Evolutionary conservation across 2,797 vertebrate species (phyloP).

Genomic region (Cossypha heuglini): DNA sequence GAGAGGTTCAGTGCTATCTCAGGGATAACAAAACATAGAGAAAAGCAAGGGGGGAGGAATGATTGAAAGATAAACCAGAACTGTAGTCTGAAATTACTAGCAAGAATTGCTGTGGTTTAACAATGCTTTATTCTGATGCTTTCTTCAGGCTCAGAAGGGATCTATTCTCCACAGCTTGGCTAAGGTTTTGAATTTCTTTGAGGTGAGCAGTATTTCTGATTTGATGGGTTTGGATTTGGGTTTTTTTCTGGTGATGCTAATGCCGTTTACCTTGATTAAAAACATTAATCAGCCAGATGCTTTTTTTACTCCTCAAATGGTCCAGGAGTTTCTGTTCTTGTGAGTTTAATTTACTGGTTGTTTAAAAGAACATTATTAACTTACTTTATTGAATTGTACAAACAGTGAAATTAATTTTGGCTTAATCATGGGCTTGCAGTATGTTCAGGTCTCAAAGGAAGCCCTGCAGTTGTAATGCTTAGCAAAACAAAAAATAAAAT

Average conservation of each 20-base stretch:
- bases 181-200: constrained; percentile 90
- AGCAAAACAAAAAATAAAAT: background rate
- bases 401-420: background rate
- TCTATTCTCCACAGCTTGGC: constrained; percentile 90
- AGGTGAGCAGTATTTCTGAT: constrained; percentile 80
- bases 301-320: background rate
- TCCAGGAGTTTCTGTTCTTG: background rate
- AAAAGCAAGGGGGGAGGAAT: background rate
- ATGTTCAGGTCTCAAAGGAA: background rate
- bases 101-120: background rate
- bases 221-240: background rate
- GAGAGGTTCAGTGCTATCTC: background rate
- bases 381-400: background rate
- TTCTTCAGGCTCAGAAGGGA: constrained; percentile 83
- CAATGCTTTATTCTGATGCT: background rate
- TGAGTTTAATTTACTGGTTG: background rate
- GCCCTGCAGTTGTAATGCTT: background rate
- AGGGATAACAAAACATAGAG: background rate
- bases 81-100: background rate
- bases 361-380: background rate
- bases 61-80: background rate
- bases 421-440: background rate
- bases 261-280: background rate
- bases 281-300: background rate
- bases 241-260: background rate